Evolutionary conservation across 1,140 invertebrate genomes (phyloP).

Genomic region (Nasonia longicornis): DNA sequence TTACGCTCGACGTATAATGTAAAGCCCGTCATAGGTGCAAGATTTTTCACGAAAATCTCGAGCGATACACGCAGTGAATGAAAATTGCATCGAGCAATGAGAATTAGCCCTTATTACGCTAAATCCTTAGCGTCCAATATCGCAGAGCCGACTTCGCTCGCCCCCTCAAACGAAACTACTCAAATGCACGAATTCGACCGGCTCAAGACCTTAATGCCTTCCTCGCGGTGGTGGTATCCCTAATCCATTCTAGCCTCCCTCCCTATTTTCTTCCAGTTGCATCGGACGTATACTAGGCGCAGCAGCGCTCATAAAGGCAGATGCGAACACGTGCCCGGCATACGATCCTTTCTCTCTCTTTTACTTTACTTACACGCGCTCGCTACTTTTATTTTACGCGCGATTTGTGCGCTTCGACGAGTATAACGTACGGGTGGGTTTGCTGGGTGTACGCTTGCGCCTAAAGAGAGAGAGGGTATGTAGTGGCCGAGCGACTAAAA

Average conservation of each 20-base stretch:
- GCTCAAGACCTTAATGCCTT: conserved; percentile 53
- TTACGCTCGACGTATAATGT: neutral
- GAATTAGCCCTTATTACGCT: neutral
- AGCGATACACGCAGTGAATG: too few relatives aligned
- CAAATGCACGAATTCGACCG: neutral
- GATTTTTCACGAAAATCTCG: too few relatives aligned
- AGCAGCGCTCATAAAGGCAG: conserved; percentile 65
- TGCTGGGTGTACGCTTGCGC: neutral
- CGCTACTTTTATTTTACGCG: conserved; percentile 22
- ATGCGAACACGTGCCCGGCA: conserved; percentile 68
- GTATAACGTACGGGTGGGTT: neutral
- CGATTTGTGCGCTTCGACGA: neutral
- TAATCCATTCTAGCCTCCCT: conserved; percentile 51
- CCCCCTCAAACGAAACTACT: neutral
- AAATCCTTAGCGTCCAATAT: neutral
- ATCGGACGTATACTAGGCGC: neutral
- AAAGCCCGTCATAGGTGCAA: too few relatives aligned
- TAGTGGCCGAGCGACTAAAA: neutral
- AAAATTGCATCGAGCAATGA: neutral
- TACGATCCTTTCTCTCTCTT: conserved; percentile 49
- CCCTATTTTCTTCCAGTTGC: neutral
- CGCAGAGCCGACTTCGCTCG: neutral
- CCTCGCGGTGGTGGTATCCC: conserved; percentile 45
- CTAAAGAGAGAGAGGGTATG: too few relatives aligned
- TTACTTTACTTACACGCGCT: neutral